Evolutionary conservation across 2,797 vertebrate genomes (phyloP), one percentile per base, ranked within the genome.

Genomic region (Coregonus ussuriensis): DNA sequence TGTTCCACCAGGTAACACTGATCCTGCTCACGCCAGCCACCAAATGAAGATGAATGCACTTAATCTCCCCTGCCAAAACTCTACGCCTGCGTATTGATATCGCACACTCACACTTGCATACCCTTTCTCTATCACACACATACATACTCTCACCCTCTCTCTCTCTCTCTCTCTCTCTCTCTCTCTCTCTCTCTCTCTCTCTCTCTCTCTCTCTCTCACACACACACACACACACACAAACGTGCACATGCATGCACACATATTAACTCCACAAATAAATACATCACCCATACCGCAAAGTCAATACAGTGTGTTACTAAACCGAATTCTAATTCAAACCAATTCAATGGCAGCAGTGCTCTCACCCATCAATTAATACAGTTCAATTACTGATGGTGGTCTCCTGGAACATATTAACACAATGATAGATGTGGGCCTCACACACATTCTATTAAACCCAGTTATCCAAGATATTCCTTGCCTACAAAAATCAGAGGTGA

Each of bases 1-100:
- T 79, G 89, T 80, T 91, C 87, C 82, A 88, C 82, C 79, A 87
- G 84, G 85, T 88, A 89, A 84, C 85, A 74, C 73, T 71, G 5
- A 35, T 67, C 14, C 21, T 31, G 73, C 84, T 69, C 83, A 85
- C 65, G 70, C 51, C 73, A 77, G 77, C 77, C 80, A 73, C 56
- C 84, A 92, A 92, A 93, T 91, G 88, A 93, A 93, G 92, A 93
- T 82, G 83, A 92, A 94, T 93, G 84, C 81, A 82, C 81, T 83
- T 89, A 84, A 91, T 92, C 85, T 89, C 72, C 80, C 54, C 83
- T 89, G 88, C 86, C 86, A 89, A 84, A 91, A 83, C 75, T 74
- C 80, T 84, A 86, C 72, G 25, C 31, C 31, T 77, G 54, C 63
- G 65, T 56, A 76, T 35, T 76, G 71, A 74, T 29, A 67, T n/a